Evolutionary conservation across 2,113 vertebrate species (phyloP).

Genomic region (Illadopsis cleaveri): DNA sequence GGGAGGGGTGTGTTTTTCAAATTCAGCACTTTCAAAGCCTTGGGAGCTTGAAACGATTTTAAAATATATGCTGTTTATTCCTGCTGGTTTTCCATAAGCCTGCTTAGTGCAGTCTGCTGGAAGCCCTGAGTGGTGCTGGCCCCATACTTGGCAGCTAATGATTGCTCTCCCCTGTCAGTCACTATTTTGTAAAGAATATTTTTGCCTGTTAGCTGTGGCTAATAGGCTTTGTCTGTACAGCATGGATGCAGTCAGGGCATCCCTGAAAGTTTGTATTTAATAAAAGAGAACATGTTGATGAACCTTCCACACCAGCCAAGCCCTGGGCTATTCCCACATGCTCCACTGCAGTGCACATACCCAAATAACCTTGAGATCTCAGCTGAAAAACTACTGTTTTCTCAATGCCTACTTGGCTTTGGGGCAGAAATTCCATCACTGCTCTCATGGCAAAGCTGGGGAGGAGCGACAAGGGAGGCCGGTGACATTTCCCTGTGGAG

Average conservation of each 20-base stretch:
- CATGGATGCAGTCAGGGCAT: background rate
- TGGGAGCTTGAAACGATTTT: background rate
- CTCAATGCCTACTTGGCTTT: background rate
- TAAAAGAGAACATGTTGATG: background rate
- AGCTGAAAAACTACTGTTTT: background rate
- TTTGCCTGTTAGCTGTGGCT: background rate
- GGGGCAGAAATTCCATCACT: conserved; percentile 2
- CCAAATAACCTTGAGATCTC: background rate
- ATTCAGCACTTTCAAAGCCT: background rate
- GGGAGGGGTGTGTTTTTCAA: background rate
- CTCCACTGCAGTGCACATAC: background rate
- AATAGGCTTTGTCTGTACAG: background rate
- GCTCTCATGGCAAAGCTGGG: background rate
- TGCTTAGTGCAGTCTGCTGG: background rate
- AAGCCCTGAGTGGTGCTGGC: background rate
- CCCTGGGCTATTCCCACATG: background rate
- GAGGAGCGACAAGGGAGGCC: background rate
- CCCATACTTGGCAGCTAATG: background rate
- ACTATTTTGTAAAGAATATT: background rate
- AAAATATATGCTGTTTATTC: background rate
- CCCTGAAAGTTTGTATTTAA: background rate
- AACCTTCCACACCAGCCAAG: background rate
- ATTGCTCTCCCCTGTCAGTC: background rate
- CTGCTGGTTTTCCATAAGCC: background rate
- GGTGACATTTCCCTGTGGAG: background rate